These are phyloP conservation scores for Misgurnus mizolepis DNA, from an alignment of 2,113 vertebrate genomes.

Conservation along the genomic window DNA sequence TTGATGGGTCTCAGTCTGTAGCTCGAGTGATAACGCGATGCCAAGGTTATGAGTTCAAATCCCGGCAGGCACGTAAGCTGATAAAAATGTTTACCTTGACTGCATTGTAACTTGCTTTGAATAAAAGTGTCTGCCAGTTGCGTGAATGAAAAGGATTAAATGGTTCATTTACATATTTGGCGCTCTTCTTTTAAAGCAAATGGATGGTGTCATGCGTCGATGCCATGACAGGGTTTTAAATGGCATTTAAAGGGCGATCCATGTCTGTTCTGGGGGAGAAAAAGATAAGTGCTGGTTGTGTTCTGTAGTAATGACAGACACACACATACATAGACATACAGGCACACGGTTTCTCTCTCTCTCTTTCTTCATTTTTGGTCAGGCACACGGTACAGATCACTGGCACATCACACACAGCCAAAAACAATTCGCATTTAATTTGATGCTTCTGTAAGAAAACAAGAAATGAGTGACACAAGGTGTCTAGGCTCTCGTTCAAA, in stretches of 20 bases:
- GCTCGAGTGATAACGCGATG: too few relatives aligned
- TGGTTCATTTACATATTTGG: slow-evolving; percentile 69
- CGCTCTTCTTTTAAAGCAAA: slow-evolving; percentile 55
- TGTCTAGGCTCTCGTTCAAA: slow-evolving; percentile 16
- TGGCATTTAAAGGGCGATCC: slow-evolving; percentile 46
- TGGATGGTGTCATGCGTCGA: slow-evolving; percentile 30
- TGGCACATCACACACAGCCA: slow-evolving; percentile 28
- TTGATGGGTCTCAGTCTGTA: too few relatives aligned
- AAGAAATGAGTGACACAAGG: slow-evolving; percentile 9
- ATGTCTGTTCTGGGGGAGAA: slow-evolving; percentile 38
- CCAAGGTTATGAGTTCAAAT: too few relatives aligned
- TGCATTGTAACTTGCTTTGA: too few relatives aligned
- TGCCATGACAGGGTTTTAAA: slow-evolving; percentile 53
- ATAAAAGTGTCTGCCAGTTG: neutral
- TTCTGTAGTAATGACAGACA: neutral
- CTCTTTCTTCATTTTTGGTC: neutral
- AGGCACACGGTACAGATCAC: slow-evolving; percentile 11
- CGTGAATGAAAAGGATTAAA: slow-evolving; percentile 59
- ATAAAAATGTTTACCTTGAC: too few relatives aligned
- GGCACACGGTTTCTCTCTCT: neutral
- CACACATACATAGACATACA: slow-evolving; percentile 21
- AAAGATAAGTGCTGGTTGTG: slow-evolving; percentile 26
- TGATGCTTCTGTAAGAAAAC: slow-evolving; percentile 40
- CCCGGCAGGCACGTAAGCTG: too few relatives aligned
- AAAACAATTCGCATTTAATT: slow-evolving; percentile 47